These are phyloP conservation scores for Apogon hyalosoma DNA, from an alignment of 2,797 vertebrate genomes.

Conservation along the genomic window DNA sequence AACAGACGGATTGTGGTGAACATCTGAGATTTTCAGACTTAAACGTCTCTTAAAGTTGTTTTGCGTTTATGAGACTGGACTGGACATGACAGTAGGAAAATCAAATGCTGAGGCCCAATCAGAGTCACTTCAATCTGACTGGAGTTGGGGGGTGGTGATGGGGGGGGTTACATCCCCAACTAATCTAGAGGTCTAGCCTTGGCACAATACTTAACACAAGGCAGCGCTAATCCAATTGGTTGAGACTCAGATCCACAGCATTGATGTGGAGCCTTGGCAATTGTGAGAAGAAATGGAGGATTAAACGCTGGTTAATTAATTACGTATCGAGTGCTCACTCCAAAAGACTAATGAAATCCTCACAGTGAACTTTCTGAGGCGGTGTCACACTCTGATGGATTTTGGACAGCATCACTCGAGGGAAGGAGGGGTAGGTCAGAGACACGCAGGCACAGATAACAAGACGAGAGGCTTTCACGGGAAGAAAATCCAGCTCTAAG, in stretches of 20 bases:
- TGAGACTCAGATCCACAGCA: conserved; percentile 61
- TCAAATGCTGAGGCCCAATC: conserved; percentile 15
- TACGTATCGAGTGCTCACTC: conserved; percentile 74
- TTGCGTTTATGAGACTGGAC: no score
- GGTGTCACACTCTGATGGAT: conserved; percentile 45
- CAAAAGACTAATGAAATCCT: conserved; percentile 71
- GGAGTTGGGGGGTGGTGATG: background rate
- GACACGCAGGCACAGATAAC: conserved; percentile 18
- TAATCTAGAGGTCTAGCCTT: conserved; percentile 44
- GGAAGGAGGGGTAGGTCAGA: background rate
- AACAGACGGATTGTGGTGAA: no score
- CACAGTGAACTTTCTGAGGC: conserved; percentile 54
- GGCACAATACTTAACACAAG: conserved; percentile 46
- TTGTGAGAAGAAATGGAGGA: conserved; percentile 76
- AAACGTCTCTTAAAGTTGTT: no score
- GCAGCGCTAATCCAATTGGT: conserved; percentile 75
- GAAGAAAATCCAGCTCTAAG: background rate
- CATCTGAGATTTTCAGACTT: no score
- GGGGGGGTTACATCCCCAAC: background rate
- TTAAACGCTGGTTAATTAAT: conserved; percentile 81
- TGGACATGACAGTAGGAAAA: background rate
- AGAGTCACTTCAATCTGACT: conserved; percentile 10
- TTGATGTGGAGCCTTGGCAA: conserved; percentile 72
- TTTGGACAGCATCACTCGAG: conserved; percentile 22
- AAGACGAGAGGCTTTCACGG: conserved; percentile 27